Evolutionary conservation across 2,888 invertebrate genomes (phyloP), one percentile per base, ranked within the genome.

Genomic region (Phragmatobia fuliginosa): DNA sequence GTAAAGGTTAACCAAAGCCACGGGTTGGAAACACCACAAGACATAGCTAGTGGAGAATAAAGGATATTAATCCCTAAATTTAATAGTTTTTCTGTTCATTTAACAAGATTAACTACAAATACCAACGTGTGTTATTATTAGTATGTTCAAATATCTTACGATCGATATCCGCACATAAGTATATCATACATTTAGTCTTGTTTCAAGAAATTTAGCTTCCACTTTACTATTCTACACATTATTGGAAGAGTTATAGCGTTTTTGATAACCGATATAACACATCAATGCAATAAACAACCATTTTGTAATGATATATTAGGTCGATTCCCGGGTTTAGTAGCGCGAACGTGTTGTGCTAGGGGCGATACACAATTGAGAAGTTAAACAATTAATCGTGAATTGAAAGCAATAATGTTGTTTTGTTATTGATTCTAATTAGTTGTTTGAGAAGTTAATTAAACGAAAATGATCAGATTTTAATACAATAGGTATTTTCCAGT

Each of bases 261-360:
- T 28, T 49, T 59, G n/a, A 70, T 52, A 32, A 62, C 36, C 66
- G 33, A 65, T 62, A 65, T 66, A 16, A 41, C 33, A 33, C 41
- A 62, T 60, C 33, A 33, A 66, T 64, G 64, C 66, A 80, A 75
- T 71, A 80, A 73, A 74, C 58, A 58, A 18, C 72, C 69, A 61
- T 36, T 70, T 70, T 41, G 59, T 31, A 68, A 65, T 76, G 71
- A 81, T 66, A 69, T 80, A 78, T 78, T 74, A 64, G 79, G 79
- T 81, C 74, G 69, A 72, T 62, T 70, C 59, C 60, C 58, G 28
- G 32, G 60, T 62, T 65, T 36, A 45, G 60, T 45, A 61, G 56
- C 25, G 52, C 25, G 52, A 69, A 62, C 66, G 58, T 65, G 73
- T 71, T 73, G 32, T 49, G 10, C 18, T 70, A 31, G 3, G 18